Conservation (phyloP, 1,140 invertebrate genomes). For the Temnothorax curvispinosus region DNA sequence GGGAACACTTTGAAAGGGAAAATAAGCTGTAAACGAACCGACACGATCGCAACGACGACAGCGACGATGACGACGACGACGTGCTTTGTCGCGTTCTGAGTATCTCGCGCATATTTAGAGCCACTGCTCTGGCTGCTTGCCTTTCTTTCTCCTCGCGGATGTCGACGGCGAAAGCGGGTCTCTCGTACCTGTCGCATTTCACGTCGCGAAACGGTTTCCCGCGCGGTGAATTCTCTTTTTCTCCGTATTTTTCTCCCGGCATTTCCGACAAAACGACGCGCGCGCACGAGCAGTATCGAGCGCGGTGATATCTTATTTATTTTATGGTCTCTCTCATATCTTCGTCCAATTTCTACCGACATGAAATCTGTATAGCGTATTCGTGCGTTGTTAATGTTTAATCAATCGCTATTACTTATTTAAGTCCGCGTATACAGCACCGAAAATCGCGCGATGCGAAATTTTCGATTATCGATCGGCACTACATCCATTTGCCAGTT, state of each 20-base stretch:
- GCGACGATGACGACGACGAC: not conserved
- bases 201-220: not conserved
- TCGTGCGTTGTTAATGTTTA: not conserved
- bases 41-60: not conserved
- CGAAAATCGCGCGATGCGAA: not conserved
- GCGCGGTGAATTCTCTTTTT: not conserved
- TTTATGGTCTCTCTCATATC: not conserved
- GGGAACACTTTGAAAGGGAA: constrained; percentile 56
- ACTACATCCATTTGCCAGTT: not conserved
- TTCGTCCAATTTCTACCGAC: not conserved
- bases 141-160: constrained; percentile 12
- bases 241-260: not conserved
- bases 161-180: constrained; percentile 26
- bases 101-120: not conserved
- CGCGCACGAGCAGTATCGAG: not conserved
- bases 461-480: not conserved
- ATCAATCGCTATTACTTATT: not conserved
- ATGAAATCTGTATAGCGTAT: not conserved
- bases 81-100: not conserved
- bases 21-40: constrained; percentile 22
- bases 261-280: not conserved
- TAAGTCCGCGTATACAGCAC: not conserved
- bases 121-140: not conserved
- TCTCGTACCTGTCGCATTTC: constrained; percentile 31
- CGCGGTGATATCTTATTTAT: constrained; percentile 3